Percentiles rank a stretch among this genome's conserved stretches.
phyloP scores from a whole-genome alignment of 2,113 vertebrate species.

The Apodemus sylvaticus region DNA sequence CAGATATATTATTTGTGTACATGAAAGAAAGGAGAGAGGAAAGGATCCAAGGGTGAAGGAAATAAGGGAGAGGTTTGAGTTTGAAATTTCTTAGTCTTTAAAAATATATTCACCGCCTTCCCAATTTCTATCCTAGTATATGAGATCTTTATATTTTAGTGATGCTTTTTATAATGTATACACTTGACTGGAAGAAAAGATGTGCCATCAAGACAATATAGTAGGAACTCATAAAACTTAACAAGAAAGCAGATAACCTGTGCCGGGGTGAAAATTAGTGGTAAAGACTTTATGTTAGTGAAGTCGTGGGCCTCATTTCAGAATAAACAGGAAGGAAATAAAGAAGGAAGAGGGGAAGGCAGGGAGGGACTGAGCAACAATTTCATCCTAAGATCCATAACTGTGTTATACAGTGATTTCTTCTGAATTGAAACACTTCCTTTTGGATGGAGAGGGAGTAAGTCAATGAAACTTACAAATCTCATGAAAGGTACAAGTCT shows the following conservation, averaged over 20 bases:
- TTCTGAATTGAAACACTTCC: not conserved
- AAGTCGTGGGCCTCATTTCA: not conserved
- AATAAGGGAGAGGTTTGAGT: not conserved
- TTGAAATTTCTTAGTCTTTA: not conserved
- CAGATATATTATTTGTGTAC: not conserved
- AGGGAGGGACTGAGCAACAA: not conserved
- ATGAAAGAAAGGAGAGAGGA: not conserved
- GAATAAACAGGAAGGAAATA: not conserved
- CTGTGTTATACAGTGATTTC: not conserved
- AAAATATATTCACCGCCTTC: not conserved
- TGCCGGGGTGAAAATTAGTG: no score
- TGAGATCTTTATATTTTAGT: not conserved
- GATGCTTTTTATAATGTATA: not conserved
- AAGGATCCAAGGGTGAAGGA: not conserved
- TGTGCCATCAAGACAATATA: not conserved
- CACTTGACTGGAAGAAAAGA: not conserved
- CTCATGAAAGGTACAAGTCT: not conserved
- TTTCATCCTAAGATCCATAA: not conserved
- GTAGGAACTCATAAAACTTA: not conserved
- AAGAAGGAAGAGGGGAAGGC: no score
- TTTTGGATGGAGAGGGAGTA: not conserved
- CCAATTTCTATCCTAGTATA: not conserved
- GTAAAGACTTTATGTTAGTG: no score
- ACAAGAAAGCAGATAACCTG: not conserved
- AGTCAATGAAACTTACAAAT: not conserved